These are phyloP conservation scores for Lacerta viridis DNA, from an alignment of 2,797 vertebrate species.

Conservation along the genomic window DNA sequence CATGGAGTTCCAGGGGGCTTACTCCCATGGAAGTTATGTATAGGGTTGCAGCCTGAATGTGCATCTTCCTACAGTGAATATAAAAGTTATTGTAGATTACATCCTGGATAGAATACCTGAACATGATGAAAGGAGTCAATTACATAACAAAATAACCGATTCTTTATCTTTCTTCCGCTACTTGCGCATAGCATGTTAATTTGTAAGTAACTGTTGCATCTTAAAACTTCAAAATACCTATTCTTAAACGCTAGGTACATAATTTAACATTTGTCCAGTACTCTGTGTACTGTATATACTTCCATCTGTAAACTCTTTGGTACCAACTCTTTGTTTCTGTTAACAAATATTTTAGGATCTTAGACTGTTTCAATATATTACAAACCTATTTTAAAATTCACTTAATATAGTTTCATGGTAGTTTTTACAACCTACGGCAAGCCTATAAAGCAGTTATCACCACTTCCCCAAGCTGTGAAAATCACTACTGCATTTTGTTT, in stretches of 20 bases:
- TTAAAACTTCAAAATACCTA: neutral
- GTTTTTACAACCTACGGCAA: neutral
- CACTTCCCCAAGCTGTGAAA: neutral
- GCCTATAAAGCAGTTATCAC: neutral
- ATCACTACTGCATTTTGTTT: neutral
- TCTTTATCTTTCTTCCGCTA: neutral
- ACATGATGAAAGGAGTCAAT: neutral
- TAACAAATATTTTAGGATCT: neutral
- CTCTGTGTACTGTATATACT: neutral
- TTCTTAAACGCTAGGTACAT: neutral
- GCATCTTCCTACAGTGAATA: neutral
- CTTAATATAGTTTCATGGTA: slow-evolving; percentile 2
- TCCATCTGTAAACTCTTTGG: neutral
- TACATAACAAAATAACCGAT: neutral
- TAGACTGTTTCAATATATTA: neutral
- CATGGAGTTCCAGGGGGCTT: neutral
- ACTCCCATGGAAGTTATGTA: neutral
- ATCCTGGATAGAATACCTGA: neutral
- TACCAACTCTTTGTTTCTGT: neutral
- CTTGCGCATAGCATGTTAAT: neutral
- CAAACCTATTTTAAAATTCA: neutral
- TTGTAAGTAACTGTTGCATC: neutral
- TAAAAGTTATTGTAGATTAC: neutral
- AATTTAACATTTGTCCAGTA: neutral
- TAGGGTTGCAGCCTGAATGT: neutral